Percentiles rank a stretch among this genome's conserved stretches.
phyloP scores from a whole-genome alignment of 2,888 invertebrate species.

The Aphelenchoides bicaudatus region DNA sequence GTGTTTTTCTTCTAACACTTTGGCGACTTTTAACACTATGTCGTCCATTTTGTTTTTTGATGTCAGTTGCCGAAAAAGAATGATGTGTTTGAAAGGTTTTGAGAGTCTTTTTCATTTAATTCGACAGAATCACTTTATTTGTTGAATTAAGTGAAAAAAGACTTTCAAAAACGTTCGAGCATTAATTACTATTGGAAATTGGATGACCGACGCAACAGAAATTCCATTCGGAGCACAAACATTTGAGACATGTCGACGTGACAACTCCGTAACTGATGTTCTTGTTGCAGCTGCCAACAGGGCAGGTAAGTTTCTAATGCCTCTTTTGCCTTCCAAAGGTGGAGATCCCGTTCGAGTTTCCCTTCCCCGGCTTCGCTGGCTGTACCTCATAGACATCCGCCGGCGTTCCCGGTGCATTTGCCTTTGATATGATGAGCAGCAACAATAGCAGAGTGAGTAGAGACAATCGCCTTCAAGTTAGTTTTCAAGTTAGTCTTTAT shows the following conservation, averaged over 20 bases:
- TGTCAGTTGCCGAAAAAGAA: no score
- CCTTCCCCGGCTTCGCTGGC: not conserved
- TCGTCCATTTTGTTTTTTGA: no score
- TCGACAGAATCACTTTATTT: no score
- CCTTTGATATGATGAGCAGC: not conserved
- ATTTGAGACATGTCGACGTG: not conserved
- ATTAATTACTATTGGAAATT: conserved; percentile 5
- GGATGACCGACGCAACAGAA: conserved; percentile 2
- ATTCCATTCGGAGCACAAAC: conserved; percentile 11
- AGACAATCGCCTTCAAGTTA: not conserved
- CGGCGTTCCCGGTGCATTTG: not conserved
- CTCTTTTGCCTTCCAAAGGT: not conserved
- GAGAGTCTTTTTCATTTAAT: no score
- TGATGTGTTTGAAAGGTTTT: no score
- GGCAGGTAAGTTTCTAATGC: not conserved
- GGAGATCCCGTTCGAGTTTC: no score
- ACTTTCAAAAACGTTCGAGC: no score
- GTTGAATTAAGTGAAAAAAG: no score
- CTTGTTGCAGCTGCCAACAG: conserved; percentile 9
- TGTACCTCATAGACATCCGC: not conserved
- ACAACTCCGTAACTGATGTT: conserved; percentile 6
- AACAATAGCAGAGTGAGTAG: conserved; percentile 9
- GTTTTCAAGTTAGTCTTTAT: no score
- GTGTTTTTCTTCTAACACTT: no score
- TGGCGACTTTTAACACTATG: no score